Evolutionary conservation across 2,113 vertebrate species (phyloP).

Genomic region (Alosa alosa): DNA sequence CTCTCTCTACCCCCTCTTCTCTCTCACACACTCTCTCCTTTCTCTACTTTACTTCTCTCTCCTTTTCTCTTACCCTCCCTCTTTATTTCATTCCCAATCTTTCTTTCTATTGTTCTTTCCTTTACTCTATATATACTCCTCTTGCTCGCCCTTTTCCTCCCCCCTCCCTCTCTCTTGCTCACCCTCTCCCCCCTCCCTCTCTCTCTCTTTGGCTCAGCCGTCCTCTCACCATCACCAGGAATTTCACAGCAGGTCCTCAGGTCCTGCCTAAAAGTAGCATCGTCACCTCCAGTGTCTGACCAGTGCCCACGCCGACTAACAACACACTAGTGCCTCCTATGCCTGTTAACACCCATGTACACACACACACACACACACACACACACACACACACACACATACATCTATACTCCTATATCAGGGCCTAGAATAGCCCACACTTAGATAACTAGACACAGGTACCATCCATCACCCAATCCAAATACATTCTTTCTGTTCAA

Average conservation of each 20-base stretch:
- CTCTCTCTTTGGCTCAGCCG: slow-evolving; percentile 47
- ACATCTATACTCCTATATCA: not conserved
- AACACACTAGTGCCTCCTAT: not conserved
- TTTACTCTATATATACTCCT: not conserved
- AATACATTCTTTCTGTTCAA: not conserved
- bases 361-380: slow-evolving; percentile 1
- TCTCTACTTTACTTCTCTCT: not conserved
- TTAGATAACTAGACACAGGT: not conserved
- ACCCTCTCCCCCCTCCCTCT: slow-evolving; percentile 47
- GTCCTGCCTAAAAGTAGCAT: slow-evolving; percentile 30
- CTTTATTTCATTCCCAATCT: not conserved
- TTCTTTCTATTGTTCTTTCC: not conserved
- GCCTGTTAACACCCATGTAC: not conserved
- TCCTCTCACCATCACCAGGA: slow-evolving; percentile 61
- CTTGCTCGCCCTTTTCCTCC: slow-evolving; percentile 34
- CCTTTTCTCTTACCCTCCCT: not conserved
- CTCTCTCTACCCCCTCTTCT: not conserved
- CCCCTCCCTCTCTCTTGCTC: slow-evolving; percentile 45
- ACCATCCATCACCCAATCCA: not conserved
- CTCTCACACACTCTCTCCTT: not conserved
- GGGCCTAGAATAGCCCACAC: not conserved
- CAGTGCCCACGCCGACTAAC: not conserved
- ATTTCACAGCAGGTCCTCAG: slow-evolving; percentile 67
- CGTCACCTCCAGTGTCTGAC: slow-evolving; percentile 42
- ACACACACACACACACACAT: not conserved